Evolutionary conservation across 2,113 vertebrate genomes (phyloP).

Genomic region (Australoheros scitulus): DNA sequence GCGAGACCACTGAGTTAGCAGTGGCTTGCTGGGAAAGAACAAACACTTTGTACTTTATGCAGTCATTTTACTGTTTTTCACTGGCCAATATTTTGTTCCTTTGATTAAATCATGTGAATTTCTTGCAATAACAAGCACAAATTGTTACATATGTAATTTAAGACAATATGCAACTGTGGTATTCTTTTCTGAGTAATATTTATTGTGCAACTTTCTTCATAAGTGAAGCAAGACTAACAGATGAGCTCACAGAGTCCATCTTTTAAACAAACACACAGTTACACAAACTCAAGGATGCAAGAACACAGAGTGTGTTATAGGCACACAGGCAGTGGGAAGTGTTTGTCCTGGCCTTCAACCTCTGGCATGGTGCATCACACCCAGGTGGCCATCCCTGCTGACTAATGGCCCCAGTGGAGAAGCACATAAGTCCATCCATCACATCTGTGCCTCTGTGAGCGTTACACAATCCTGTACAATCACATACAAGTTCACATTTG

Average conservation of each 20-base stretch:
- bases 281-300: neutral
- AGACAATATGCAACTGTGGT: neutral
- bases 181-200: neutral
- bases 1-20: neutral
- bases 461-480: slow-evolving; percentile 8
- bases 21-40: neutral
- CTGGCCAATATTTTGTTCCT: neutral
- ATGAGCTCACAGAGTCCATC: neutral
- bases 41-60: neutral
- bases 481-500: neutral
- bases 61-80: neutral
- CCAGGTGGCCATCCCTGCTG: slow-evolving; percentile 59
- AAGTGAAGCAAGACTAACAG: neutral
- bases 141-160: neutral
- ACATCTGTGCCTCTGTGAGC: slow-evolving; percentile 12
- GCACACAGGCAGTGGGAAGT: neutral
- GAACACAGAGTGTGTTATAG: neutral
- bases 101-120: neutral
- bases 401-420: slow-evolving; percentile 69
- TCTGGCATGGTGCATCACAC: slow-evolving; percentile 16
- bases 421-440: slow-evolving; percentile 66
- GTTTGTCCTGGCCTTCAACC: slow-evolving; percentile 61
- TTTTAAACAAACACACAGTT: neutral
- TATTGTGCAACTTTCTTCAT: neutral
- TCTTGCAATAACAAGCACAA: neutral